A percentile compares a stretch with the other conserved stretches of the same genome.
phyloP scores from a whole-genome alignment of 2,797 vertebrate species.

The Liasis olivaceus region DNA sequence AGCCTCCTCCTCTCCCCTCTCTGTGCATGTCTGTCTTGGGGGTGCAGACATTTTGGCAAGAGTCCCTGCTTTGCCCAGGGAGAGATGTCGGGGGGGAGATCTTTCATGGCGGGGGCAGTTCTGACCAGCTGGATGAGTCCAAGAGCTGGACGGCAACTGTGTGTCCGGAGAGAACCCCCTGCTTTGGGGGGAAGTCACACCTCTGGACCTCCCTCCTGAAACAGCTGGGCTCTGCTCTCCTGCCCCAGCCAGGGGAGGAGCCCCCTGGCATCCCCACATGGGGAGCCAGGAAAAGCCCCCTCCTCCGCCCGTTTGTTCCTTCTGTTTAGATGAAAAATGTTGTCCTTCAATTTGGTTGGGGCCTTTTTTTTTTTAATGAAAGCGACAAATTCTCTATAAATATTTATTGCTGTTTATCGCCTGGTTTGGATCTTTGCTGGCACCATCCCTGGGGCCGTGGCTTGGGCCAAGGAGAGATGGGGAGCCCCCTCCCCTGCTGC shows the following conservation, averaged over 20 bases:
- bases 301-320: background rate
- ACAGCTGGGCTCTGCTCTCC: background rate
- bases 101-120: background rate
- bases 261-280: no score
- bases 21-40: no score
- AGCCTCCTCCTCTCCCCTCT: background rate
- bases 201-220: background rate
- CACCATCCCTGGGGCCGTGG: background rate
- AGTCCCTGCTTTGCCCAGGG: background rate
- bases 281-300: background rate
- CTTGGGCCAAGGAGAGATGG: no score
- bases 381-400: background rate
- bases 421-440: background rate
- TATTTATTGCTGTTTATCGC: background rate
- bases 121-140: background rate
- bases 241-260: no score
- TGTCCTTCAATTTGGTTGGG: background rate
- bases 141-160: no score
- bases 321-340: background rate
- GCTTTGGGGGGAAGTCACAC: background rate
- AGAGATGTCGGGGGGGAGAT: background rate
- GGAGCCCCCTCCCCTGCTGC: background rate
- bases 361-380: background rate
- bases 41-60: background rate
- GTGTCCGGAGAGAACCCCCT: background rate